Evolutionary conservation across 2,113 vertebrate species (phyloP).

Genomic region (Trogon melanurus): DNA sequence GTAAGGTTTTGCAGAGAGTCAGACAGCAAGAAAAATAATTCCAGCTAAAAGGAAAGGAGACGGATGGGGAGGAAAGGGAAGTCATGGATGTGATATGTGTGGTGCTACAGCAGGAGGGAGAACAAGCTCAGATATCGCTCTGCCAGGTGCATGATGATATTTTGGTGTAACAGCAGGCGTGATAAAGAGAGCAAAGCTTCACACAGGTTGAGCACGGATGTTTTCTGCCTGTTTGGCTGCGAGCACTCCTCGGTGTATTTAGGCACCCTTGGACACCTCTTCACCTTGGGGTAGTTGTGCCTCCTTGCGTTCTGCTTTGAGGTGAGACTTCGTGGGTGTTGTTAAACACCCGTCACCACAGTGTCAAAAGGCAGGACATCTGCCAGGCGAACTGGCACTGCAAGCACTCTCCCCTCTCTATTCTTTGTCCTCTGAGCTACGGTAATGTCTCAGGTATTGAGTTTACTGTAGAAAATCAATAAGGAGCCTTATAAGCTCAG

Average conservation of each 20-base stretch:
- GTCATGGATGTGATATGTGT: rapidly evolving
- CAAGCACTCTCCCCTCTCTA: not conserved
- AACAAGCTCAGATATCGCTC: not conserved
- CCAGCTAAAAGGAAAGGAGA: not conserved
- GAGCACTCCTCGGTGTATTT: not conserved
- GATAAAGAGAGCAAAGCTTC: not conserved
- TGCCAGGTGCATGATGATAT: not conserved
- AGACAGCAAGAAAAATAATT: not conserved
- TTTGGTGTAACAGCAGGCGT: not conserved
- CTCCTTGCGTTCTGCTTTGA: not conserved
- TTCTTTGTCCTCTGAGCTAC: not conserved
- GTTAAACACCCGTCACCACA: not conserved
- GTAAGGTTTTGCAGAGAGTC: not conserved
- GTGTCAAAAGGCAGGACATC: not conserved
- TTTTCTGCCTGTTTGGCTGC: not conserved
- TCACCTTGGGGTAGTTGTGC: rapidly evolving
- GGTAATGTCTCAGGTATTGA: not conserved
- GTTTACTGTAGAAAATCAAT: constrained; percentile 1
- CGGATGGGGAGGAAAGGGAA: not conserved
- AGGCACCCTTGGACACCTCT: no score
- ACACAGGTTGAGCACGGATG: not conserved
- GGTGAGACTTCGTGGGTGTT: rapidly evolving
- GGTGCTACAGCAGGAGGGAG: not conserved
- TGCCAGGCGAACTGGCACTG: not conserved
- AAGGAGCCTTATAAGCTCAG: not conserved